phyloP scores from a whole-genome alignment of 2,113 vertebrate genomes.

The Tragelaphus strepsiceros region DNA sequence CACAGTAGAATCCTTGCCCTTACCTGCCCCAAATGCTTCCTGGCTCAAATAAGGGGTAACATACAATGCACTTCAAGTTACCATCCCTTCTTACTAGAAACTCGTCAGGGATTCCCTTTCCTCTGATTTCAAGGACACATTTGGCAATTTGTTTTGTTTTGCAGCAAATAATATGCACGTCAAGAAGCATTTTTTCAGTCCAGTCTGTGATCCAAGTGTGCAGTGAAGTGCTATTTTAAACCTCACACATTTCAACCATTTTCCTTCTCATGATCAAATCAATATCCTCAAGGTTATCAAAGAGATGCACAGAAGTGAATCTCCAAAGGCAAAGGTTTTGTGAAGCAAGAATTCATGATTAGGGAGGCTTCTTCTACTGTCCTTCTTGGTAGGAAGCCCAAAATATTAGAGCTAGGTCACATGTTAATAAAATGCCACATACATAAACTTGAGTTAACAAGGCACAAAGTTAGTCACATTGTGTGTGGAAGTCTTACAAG shows the following conservation, averaged over 20 bases:
- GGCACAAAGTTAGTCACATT: not conserved
- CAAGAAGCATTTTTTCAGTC: not conserved
- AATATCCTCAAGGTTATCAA: not conserved
- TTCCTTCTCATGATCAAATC: not conserved
- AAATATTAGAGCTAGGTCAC: not conserved
- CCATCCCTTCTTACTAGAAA: not conserved
- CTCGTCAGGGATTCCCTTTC: not conserved
- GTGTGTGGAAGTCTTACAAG: not conserved
- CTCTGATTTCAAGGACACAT: constrained; percentile 1
- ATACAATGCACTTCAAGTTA: not conserved
- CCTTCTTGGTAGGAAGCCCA: not conserved
- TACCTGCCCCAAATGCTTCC: not conserved
- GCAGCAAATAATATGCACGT: not conserved
- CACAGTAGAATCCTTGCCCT: not conserved
- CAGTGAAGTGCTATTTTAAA: not conserved
- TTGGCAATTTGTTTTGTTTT: not conserved
- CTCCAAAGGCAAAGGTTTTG: not conserved
- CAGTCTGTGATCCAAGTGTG: not conserved
- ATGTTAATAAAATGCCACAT: not conserved
- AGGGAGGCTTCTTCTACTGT: not conserved
- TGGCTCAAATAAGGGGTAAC: not conserved
- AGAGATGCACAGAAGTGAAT: not conserved
- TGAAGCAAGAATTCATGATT: not conserved
- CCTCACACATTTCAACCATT: not conserved
- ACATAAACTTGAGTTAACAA: not conserved